phyloP scores from a whole-genome alignment of 2,797 vertebrate species.

The Australoheros facetus region DNA sequence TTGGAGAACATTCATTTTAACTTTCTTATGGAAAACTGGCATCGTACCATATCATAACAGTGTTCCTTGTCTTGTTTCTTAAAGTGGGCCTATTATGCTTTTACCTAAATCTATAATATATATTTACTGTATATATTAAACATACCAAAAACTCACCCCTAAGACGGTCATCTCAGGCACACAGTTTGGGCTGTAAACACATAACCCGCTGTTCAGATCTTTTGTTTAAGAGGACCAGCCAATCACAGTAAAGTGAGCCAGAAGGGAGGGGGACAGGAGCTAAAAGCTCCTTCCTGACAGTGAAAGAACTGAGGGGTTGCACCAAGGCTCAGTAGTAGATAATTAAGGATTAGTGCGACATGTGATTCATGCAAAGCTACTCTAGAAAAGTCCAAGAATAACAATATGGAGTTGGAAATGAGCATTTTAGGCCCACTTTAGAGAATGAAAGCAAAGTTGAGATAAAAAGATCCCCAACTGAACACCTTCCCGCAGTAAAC shows the following conservation, averaged over 20 bases:
- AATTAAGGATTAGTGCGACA: background rate
- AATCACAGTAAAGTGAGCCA: background rate
- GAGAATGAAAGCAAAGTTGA: background rate
- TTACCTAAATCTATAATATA: background rate
- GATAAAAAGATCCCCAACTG: background rate
- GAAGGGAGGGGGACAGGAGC: background rate
- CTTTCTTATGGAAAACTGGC: constrained; percentile 6
- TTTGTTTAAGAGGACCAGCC: background rate
- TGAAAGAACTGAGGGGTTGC: background rate
- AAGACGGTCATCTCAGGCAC: background rate
- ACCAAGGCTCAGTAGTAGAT: background rate
- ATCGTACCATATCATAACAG: background rate
- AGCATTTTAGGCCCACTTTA: background rate
- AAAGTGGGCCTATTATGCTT: background rate
- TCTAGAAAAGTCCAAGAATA: background rate
- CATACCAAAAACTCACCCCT: background rate
- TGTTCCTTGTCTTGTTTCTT: background rate
- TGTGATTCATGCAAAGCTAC: background rate
- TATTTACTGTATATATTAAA: background rate
- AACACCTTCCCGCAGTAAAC: background rate
- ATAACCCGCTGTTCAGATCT: background rate
- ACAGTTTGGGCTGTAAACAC: background rate
- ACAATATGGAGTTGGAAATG: rapidly evolving
- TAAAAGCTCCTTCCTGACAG: background rate
- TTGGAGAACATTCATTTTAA: constrained; percentile 16